Evolutionary conservation across 2,113 vertebrate species (phyloP).

Genomic region (Urocolius indicus): DNA sequence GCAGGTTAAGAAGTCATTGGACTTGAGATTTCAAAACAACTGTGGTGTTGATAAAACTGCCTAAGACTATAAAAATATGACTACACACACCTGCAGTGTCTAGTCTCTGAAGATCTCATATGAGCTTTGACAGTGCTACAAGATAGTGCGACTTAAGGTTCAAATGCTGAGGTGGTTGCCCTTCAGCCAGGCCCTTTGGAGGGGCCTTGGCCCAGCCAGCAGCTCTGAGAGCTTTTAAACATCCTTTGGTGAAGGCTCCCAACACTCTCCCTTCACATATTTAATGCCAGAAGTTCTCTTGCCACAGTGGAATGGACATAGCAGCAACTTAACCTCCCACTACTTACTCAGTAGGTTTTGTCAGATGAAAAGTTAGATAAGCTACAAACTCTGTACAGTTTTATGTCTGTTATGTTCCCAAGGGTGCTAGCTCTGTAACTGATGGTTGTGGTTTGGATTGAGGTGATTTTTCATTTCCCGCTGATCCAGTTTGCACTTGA

Average conservation of each 20-base stretch:
- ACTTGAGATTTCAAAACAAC: neutral
- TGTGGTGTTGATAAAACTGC: neutral
- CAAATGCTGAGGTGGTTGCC: neutral
- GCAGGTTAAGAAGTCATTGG: too few species aligned
- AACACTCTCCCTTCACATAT: rapidly evolving
- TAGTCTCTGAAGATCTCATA: rapidly evolving
- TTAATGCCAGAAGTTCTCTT: rapidly evolving
- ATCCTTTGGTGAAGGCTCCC: too few species aligned
- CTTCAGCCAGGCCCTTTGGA: neutral
- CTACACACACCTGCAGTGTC: neutral
- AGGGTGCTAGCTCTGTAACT: neutral
- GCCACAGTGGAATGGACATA: neutral
- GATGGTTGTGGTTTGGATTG: neutral
- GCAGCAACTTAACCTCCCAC: neutral
- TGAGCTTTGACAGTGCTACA: rapidly evolving
- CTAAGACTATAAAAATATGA: neutral
- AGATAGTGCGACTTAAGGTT: neutral
- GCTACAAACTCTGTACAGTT: neutral
- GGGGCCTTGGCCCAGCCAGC: rapidly evolving
- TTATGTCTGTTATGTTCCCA: neutral
- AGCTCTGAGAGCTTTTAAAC: neutral
- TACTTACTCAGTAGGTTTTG: neutral
- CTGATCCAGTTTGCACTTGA: neutral
- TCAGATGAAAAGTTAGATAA: neutral
- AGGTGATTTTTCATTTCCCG: neutral